Evolutionary conservation across 2,113 vertebrate genomes (phyloP).

Genomic region (Galemys pyrenaicus): DNA sequence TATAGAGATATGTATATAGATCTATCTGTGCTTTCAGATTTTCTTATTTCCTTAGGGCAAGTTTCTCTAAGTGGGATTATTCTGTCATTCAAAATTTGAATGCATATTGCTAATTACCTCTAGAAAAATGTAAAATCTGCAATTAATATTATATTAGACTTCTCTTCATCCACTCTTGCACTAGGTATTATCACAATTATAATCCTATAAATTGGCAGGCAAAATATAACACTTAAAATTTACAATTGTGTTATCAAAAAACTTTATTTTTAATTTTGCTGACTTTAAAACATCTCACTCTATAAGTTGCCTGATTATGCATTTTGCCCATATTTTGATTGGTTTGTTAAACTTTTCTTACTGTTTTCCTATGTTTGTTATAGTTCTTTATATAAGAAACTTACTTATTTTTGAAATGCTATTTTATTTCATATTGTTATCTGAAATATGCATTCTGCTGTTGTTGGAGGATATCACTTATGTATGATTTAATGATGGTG

Average conservation of each 20-base stretch:
- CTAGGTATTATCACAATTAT: neutral
- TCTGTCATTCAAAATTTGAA: neutral
- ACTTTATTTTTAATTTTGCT: neutral
- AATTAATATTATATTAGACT: neutral
- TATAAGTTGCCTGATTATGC: neutral
- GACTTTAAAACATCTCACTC: neutral
- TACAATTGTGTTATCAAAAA: neutral
- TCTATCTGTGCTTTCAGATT: neutral
- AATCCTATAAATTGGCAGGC: neutral
- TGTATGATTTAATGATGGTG: too few relatives aligned
- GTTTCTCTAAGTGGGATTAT: neutral
- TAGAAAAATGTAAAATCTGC: neutral
- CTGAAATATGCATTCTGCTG: neutral
- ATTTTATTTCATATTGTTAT: neutral
- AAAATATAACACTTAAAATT: neutral
- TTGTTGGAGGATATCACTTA: too few relatives aligned
- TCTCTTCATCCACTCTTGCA: neutral
- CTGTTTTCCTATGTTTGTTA: neutral
- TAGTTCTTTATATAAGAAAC: neutral
- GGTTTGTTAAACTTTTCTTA: neutral
- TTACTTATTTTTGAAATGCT: neutral
- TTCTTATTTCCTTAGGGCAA: neutral
- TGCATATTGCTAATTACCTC: neutral
- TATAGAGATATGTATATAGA: too few relatives aligned
- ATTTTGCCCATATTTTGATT: neutral